Evolutionary conservation across 2,113 vertebrate species (phyloP).

Genomic region (Dryoscopus gambensis): DNA sequence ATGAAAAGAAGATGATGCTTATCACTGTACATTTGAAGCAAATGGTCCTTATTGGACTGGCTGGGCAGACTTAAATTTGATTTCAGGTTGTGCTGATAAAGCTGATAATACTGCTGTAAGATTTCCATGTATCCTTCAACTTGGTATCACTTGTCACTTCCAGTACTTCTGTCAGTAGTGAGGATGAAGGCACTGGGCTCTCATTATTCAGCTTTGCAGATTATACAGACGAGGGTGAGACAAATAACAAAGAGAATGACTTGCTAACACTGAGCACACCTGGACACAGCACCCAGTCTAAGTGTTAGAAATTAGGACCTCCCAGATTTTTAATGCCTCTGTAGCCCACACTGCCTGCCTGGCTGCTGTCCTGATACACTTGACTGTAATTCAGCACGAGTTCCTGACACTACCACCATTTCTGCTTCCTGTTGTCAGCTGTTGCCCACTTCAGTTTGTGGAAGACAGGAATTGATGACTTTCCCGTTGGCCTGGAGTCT

Average conservation of each 20-base stretch:
- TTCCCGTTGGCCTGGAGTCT: not conserved
- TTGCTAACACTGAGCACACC: not conserved
- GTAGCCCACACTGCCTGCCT: not conserved
- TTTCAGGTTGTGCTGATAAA: not conserved
- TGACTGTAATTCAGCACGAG: not conserved
- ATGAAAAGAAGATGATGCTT: not conserved
- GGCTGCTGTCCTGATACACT: not conserved
- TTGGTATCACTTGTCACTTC: not conserved
- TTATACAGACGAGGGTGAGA: not conserved
- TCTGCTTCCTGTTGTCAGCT: not conserved
- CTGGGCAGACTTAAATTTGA: not conserved
- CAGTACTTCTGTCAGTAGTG: not conserved
- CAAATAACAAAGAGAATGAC: not conserved
- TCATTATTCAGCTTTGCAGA: not conserved
- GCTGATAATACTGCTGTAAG: not conserved
- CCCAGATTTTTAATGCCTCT: not conserved
- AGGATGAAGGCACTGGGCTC: not conserved
- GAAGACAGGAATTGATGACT: not conserved
- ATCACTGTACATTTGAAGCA: not conserved
- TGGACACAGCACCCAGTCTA: not conserved
- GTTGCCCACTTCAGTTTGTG: not conserved
- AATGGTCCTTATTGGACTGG: not conserved
- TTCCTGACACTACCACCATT: not conserved
- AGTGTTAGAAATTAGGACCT: not conserved
- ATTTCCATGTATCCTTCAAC: not conserved